phyloP scores from a whole-genome alignment of 2,797 vertebrate genomes.

The Taenioides sp. region DNA sequence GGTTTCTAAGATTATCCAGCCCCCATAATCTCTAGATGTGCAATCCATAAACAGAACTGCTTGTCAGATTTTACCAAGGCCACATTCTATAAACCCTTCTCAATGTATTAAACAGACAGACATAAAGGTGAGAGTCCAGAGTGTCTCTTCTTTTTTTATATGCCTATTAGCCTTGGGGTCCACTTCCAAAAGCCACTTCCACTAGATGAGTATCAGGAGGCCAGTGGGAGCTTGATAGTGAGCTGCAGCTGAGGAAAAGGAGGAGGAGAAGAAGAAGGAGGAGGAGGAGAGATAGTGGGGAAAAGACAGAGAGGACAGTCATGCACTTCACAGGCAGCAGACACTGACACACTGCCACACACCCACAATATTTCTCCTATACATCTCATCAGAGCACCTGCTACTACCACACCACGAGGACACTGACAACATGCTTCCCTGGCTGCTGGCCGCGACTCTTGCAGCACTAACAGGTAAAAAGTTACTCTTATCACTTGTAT shows the following conservation, averaged over 20 bases:
- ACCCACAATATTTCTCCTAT: constrained; percentile 45
- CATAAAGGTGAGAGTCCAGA: constrained; percentile 4
- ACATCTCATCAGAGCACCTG: constrained; percentile 40
- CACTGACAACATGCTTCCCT: constrained; percentile 65
- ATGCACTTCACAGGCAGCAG: constrained; percentile 38
- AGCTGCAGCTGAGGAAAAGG: constrained; percentile 30
- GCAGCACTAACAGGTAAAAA: constrained; percentile 71
- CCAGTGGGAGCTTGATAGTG: constrained; percentile 55
- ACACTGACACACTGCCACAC: constrained; percentile 46
- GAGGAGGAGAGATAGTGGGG: constrained; percentile 20
- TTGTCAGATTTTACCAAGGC: background rate
- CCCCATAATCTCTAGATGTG: background rate
- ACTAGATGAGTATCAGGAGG: constrained; percentile 58
- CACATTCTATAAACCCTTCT: background rate
- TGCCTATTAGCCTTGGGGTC: constrained; percentile 46
- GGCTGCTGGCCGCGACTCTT: constrained; percentile 65
- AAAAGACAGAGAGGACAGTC: constrained; percentile 43
- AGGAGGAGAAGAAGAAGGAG: constrained; percentile 10
- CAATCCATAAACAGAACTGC: background rate
- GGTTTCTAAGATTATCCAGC: background rate
- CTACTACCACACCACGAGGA: constrained; percentile 50
- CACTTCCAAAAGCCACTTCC: constrained; percentile 41
- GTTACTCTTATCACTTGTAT: constrained; percentile 24
- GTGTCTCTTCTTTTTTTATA: constrained; percentile 32
- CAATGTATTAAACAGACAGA: constrained; percentile 2